Conservation (phyloP, 2,113 vertebrate genomes). For the Dasyprocta punctata region DNA sequence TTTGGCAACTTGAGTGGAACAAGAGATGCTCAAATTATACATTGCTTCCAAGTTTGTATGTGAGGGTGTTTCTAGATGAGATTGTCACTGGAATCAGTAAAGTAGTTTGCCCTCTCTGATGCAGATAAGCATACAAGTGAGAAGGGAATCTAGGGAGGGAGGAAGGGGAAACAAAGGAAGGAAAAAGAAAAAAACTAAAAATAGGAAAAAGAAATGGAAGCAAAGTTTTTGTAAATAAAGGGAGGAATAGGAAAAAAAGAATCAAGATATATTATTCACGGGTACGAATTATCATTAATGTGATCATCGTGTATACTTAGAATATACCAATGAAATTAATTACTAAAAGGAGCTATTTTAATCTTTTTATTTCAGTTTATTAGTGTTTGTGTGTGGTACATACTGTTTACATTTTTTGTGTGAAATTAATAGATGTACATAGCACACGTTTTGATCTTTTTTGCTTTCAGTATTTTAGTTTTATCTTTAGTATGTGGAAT, state of each 20-base stretch:
- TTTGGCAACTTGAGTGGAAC: neutral
- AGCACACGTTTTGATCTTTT: neutral
- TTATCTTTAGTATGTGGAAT: conserved; percentile 56
- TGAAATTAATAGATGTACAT: neutral
- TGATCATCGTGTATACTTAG: neutral
- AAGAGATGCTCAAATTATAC: neutral
- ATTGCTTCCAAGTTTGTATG: neutral
- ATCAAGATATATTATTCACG: neutral
- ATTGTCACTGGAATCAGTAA: neutral
- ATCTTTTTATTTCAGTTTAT: neutral
- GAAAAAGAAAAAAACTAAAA: neutral
- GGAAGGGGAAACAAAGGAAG: neutral
- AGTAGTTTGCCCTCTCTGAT: too few species aligned
- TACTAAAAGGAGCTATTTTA: neutral
- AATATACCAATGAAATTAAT: neutral
- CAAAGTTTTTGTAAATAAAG: neutral
- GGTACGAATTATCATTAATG: neutral
- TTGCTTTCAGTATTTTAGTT: conserved; percentile 58
- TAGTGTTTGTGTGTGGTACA: neutral
- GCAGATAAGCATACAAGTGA: neutral
- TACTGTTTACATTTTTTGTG: neutral
- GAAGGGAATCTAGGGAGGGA: neutral
- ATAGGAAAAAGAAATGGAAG: neutral
- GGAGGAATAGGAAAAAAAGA: neutral
- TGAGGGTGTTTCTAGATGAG: neutral